Evolutionary conservation across 2,113 vertebrate species (phyloP).

Genomic region (Atlantisia rogersi): DNA sequence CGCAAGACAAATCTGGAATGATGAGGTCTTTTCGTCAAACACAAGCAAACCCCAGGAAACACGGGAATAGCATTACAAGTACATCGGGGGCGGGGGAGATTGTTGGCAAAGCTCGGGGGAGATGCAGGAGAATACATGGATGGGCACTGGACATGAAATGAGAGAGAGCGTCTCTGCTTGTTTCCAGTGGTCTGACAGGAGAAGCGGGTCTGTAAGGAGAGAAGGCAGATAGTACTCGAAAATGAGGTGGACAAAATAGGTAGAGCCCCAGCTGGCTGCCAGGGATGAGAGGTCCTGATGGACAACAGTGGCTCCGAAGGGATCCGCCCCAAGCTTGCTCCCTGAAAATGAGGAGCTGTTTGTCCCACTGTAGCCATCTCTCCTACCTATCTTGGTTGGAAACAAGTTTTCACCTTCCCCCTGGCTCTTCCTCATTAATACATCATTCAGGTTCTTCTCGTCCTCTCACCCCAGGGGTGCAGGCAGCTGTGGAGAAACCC

Average conservation of each 20-base stretch:
- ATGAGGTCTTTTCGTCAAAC: slow-evolving; percentile 42
- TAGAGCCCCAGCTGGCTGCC: background rate
- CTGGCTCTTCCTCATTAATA: background rate
- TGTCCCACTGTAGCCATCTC: background rate
- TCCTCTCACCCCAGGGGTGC: background rate
- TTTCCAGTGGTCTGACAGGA: background rate
- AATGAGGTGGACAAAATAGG: background rate
- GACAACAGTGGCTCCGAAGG: background rate
- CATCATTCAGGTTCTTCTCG: no score
- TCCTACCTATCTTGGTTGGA: background rate
- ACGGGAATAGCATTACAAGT: slow-evolving; percentile 32
- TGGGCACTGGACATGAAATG: background rate
- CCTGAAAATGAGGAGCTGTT: background rate
- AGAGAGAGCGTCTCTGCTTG: background rate
- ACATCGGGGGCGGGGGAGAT: background rate
- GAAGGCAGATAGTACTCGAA: background rate
- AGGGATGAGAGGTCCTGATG: background rate
- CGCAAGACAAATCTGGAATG: slow-evolving; percentile 59
- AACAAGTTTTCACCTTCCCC: background rate
- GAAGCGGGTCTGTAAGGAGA: background rate
- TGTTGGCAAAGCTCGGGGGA: background rate
- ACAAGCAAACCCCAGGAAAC: slow-evolving; percentile 44
- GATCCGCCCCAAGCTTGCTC: background rate
- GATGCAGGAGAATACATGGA: background rate
- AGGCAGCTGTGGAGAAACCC: background rate